Evolutionary conservation across 2,797 vertebrate species (phyloP), one percentile per base, ranked within the genome.

Genomic region (Gallinago nigripennis): DNA sequence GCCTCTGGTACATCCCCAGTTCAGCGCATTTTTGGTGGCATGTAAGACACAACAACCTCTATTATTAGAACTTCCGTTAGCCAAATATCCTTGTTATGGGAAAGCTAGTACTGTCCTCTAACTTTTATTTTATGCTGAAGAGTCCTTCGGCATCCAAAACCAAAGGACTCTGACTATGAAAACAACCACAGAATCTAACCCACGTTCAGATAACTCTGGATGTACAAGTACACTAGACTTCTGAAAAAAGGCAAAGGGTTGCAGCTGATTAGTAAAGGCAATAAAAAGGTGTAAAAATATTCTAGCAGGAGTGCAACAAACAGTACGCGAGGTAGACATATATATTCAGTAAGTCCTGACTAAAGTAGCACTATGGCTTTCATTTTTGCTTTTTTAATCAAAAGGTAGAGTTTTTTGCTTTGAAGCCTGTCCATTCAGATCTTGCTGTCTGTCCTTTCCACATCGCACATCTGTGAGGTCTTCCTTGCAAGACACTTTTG

Each of bases 271-370:
- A 97, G 96, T 95, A 97, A 96, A 97, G 95, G 87, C 95, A 96
- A 94, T 94, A 94, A 96, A 77, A 92, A 94, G 92, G 94, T 96
- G 93, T 84, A 95, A 94, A 97, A 96, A 96, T 96, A 96, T 82
- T 97, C 96, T 86, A 92, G 94, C 90, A 95, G 92, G 96, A 98
- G 97, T 97, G 97, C 97, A 98, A 97, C 81, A 93, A 82, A 96
- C 41, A 94, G 95, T 77, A 91, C 0, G 84, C 92, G 98, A 98
- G 98, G 98, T 98, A 98, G 98, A 98, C 93, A 60, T 94, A 97
- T 82, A 95, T 85, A 96, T 90, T 92, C 97, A 96, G 86, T 72
- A 91, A 91, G 93, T 97, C 92, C 97, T 92, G 93, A 97, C 97
- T 94, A 92, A 96, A 97, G 95, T 96, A 98, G 96, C 94, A 86